Percentiles rank a stretch among this genome's conserved stretches.
phyloP scores from a whole-genome alignment of 1,140 invertebrate species.

The Drosophila fuyamai region DNA sequence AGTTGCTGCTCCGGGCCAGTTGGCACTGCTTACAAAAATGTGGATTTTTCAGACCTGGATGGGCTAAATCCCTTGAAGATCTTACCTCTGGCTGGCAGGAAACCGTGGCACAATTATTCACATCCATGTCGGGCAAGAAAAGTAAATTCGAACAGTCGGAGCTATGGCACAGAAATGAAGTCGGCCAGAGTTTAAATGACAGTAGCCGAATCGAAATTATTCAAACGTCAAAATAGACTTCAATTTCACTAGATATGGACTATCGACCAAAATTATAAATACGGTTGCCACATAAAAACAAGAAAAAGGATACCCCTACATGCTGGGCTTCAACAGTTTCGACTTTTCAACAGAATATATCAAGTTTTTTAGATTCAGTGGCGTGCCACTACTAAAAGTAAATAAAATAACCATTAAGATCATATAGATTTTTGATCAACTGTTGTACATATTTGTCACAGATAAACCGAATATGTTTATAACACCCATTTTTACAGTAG shows the following conservation, averaged over 20 bases:
- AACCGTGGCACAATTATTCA: conserved; percentile 24
- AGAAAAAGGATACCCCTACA: neutral
- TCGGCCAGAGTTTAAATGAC: conserved; percentile 34
- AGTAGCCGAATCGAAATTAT: conserved; percentile 16
- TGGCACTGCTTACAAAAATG: neutral
- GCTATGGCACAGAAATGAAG: conserved; percentile 40
- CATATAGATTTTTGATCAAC: too few relatives aligned
- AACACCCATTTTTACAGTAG: too few relatives aligned
- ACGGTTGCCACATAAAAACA: neutral
- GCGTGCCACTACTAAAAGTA: too few relatives aligned
- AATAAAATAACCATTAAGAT: too few relatives aligned
- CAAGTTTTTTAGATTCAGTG: too few relatives aligned
- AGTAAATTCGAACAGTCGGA: conserved; percentile 17
- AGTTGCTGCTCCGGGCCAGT: neutral
- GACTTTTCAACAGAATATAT: too few relatives aligned
- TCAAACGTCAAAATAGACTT: conserved; percentile 36
- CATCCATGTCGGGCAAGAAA: conserved; percentile 51
- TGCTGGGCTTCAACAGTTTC: too few relatives aligned
- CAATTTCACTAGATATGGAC: conserved; percentile 8
- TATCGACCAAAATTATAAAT: conserved; percentile 2
- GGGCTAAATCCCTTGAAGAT: neutral
- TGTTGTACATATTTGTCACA: too few relatives aligned
- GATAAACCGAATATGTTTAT: too few relatives aligned
- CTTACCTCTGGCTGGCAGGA: conserved; percentile 53
- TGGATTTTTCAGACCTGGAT: neutral